A percentile compares a stretch with the other conserved stretches of the same genome.
Evolutionary conservation across 92 coral and sea anemone species (phyloP).

Genomic region (Parazoanthus swiftii): DNA sequence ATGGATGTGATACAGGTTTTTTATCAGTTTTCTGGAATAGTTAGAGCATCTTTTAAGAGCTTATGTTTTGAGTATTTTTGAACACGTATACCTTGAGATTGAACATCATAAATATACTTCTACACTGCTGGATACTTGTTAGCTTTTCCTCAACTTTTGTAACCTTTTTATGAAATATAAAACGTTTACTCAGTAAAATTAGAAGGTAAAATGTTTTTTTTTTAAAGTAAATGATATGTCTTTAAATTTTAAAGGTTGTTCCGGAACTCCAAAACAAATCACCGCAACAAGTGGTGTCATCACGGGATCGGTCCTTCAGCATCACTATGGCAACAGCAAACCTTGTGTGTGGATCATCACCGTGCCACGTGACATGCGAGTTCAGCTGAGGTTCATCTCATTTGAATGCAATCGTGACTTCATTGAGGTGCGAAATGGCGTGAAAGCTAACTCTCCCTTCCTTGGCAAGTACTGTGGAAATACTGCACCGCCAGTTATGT

Average conservation of each 20-base stretch:
- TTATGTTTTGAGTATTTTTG: too few relatives aligned
- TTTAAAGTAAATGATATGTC: not conserved
- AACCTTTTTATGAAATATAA: too few relatives aligned
- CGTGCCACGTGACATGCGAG: conserved; percentile 16
- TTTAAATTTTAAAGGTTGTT: not conserved
- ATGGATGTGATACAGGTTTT: too few relatives aligned
- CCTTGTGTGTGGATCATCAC: conserved; percentile 24
- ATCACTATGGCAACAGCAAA: conserved; percentile 26
- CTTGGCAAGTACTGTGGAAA: conserved; percentile 5
- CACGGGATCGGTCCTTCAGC: conserved; percentile 10
- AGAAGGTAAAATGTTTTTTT: too few relatives aligned
- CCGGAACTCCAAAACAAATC: not conserved
- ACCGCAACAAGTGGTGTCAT: not conserved
- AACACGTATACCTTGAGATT: too few relatives aligned
- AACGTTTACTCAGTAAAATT: not conserved
- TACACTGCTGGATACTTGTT: too few relatives aligned
- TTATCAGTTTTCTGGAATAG: too few relatives aligned
- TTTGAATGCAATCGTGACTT: conserved; percentile 26
- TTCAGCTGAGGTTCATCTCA: not conserved
- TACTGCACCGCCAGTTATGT: not conserved
- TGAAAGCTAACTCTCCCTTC: not conserved
- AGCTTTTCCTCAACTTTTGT: too few relatives aligned
- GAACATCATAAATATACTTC: too few relatives aligned
- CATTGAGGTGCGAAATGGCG: not conserved
- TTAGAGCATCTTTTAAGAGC: too few relatives aligned